Evolutionary conservation across 2,797 vertebrate species (phyloP).

Genomic region (Anisognathus igniventris): DNA sequence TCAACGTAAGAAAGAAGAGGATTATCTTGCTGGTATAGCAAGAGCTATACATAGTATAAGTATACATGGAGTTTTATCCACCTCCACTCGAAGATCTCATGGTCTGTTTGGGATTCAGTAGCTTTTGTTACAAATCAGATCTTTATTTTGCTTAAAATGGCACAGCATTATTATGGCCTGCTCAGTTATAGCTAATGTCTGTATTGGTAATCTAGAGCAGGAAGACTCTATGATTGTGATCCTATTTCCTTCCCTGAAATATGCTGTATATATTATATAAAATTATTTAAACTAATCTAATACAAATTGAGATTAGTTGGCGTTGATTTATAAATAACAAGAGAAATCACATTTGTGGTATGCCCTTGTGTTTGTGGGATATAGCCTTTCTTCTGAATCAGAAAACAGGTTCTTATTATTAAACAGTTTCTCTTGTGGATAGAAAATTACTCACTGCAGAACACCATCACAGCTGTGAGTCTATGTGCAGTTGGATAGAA

Average conservation of each 20-base stretch:
- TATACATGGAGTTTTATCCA: not conserved
- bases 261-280: not conserved
- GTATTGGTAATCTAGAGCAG: not conserved
- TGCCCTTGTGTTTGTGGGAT: not conserved
- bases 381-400: not conserved
- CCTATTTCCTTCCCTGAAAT: not conserved
- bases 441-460: conserved; percentile 18
- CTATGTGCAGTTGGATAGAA: conserved; percentile 38
- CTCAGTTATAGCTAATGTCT: not conserved
- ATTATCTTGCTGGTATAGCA: not conserved
- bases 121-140: not conserved
- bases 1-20: not conserved
- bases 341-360: not conserved
- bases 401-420: not conserved
- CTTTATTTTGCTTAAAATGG: not conserved
- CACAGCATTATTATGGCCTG: not conserved
- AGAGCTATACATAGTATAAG: not conserved
- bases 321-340: not conserved
- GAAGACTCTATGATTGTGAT: not conserved
- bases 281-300: not conserved
- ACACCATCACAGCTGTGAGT: conserved; percentile 35
- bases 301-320: not conserved
- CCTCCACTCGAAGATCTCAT: not conserved
- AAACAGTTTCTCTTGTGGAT: not conserved
- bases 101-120: not conserved